Percentiles rank a stretch among this genome's conserved stretches.
Evolutionary conservation across 2,888 invertebrate species (phyloP).

Genomic region (Cantharis rufa): DNA sequence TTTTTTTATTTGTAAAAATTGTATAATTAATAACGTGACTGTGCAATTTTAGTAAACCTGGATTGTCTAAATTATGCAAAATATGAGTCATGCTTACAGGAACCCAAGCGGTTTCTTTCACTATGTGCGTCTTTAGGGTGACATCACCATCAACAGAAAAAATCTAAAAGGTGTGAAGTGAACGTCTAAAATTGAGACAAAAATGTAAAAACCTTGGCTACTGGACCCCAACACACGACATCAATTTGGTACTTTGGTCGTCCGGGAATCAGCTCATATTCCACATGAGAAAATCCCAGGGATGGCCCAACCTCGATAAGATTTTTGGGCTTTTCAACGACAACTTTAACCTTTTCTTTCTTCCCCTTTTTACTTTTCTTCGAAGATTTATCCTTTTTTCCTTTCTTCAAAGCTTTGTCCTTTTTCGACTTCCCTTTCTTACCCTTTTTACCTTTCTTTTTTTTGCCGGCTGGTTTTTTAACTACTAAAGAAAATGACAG

Average conservation of each 20-base stretch:
- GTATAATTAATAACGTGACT: slow-evolving; percentile 25
- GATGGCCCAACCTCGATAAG: slow-evolving; percentile 30
- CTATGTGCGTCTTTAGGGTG: slow-evolving; percentile 20
- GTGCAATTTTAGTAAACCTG: slow-evolving; percentile 26
- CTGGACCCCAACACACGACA: slow-evolving; percentile 36
- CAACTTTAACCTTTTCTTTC: slow-evolving; percentile 1
- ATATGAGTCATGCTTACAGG: slow-evolving; percentile 23
- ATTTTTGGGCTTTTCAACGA: slow-evolving; percentile 24
- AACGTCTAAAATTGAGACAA: background rate
- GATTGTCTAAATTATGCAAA: slow-evolving; percentile 14
- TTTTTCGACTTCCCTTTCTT: background rate
- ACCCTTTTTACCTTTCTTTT: slow-evolving; percentile 11
- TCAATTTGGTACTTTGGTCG: slow-evolving; percentile 33
- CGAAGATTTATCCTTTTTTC: background rate
- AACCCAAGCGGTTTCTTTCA: slow-evolving; percentile 30
- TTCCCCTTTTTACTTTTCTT: slow-evolving; percentile 6
- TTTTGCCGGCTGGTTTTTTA: background rate
- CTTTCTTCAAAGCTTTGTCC: slow-evolving; percentile 4
- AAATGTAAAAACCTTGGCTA: slow-evolving; percentile 32
- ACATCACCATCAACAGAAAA: slow-evolving; percentile 26
- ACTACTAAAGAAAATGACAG: slow-evolving; percentile 22
- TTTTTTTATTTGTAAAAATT: slow-evolving; percentile 29
- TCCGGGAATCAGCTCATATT: slow-evolving; percentile 35
- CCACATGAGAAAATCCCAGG: slow-evolving; percentile 32
- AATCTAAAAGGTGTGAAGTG: slow-evolving; percentile 17